Conservation (phyloP, 2,797 vertebrate species). For the Sebastes minor region DNA sequence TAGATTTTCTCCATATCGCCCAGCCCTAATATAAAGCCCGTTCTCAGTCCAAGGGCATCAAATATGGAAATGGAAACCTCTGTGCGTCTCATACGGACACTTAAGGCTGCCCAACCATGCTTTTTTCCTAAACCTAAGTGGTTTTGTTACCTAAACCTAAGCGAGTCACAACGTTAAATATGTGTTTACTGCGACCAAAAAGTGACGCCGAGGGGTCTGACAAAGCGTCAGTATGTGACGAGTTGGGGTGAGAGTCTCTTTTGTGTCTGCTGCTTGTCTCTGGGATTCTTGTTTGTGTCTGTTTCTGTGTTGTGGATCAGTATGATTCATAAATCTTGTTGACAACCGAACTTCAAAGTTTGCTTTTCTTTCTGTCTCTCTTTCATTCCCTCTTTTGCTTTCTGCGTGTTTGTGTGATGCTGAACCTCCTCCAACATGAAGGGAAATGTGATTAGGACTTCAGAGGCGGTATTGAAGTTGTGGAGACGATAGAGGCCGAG, state of each 20-base stretch:
- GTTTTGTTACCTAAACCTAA: too few species aligned
- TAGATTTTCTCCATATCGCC: too few species aligned
- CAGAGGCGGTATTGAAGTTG: slow-evolving; percentile 28
- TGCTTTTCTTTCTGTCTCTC: slow-evolving; percentile 8
- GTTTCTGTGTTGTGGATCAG: slow-evolving; percentile 19
- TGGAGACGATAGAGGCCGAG: slow-evolving; percentile 6
- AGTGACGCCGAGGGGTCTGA: too few species aligned
- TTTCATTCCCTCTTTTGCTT: slow-evolving; percentile 6
- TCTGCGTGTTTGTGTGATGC: slow-evolving; percentile 5
- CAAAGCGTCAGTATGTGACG: too few species aligned
- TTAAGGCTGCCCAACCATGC: too few species aligned
- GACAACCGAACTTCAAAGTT: slow-evolving; percentile 34
- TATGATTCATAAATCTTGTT: slow-evolving; percentile 33
- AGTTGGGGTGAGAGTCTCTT: not conserved
- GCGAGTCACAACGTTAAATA: too few species aligned
- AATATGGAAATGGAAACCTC: too few species aligned
- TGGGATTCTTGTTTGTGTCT: slow-evolving; percentile 20
- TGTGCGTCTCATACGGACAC: too few species aligned
- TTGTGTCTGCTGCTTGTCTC: slow-evolving; percentile 17
- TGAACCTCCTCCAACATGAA: slow-evolving; percentile 19
- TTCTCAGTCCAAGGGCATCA: too few species aligned
- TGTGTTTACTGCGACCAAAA: too few species aligned
- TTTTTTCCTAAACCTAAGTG: too few species aligned
- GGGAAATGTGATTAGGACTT: slow-evolving; percentile 43
- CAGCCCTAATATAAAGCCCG: too few species aligned